Conservation (phyloP, 1,140 invertebrate genomes). For the Pygmarrhopalites habei region DNA sequence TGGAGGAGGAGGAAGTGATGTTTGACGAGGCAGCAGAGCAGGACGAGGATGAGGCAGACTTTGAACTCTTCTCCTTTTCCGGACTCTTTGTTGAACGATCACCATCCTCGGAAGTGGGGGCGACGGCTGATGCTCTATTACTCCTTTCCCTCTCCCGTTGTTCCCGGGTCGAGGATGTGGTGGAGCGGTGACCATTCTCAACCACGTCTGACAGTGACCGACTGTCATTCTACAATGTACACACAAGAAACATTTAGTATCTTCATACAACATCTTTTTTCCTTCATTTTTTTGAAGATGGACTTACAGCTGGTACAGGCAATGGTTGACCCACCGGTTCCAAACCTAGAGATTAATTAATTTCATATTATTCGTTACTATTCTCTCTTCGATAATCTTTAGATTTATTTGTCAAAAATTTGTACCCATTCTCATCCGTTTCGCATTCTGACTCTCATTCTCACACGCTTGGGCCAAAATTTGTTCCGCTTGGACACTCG, state of each 20-base stretch:
- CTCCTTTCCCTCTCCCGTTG: background rate
- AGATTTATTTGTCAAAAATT: too few species aligned
- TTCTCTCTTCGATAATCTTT: too few species aligned
- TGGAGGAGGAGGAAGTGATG: conserved; percentile 2
- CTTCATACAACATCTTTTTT: too few species aligned
- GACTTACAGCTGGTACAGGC: conserved; percentile 45
- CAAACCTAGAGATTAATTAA: too few species aligned
- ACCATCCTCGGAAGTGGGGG: background rate
- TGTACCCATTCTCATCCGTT: conserved; percentile 91
- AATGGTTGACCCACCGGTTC: conserved; percentile 85
- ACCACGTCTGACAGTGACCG: too few species aligned
- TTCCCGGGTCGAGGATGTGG: too few species aligned
- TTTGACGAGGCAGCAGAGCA: conserved; percentile 1
- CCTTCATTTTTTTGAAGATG: too few species aligned
- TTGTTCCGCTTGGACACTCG: conserved; percentile 90
- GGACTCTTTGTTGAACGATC: background rate
- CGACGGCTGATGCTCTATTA: background rate
- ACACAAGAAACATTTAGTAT: too few species aligned
- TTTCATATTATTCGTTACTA: too few species aligned
- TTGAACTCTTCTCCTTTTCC: background rate
- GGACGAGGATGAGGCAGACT: background rate
- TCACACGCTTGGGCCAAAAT: conserved; percentile 91
- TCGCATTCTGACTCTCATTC: conserved; percentile 93
- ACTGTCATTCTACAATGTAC: too few species aligned
- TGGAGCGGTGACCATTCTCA: too few species aligned